phyloP scores from a whole-genome alignment of 2,797 vertebrate genomes.

The Yasuhikotakia modesta region DNA sequence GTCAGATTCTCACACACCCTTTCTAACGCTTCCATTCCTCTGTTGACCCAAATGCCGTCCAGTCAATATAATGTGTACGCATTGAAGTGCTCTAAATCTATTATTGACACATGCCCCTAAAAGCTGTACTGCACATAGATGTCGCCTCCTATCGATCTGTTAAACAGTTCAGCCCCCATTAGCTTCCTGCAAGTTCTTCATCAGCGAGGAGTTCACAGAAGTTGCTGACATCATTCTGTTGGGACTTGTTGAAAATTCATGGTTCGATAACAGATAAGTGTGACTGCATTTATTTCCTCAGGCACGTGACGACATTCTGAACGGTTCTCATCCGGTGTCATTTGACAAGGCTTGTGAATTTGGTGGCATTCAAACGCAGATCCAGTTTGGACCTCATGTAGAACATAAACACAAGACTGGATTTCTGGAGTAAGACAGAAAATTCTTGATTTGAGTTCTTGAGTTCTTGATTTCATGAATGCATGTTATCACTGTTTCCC shows the following conservation, averaged over 20 bases:
- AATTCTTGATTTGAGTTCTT: no score
- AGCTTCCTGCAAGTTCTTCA: not conserved
- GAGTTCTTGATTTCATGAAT: no score
- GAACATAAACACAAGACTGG: constrained; percentile 97
- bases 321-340: constrained; percentile 95
- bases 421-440: constrained; percentile 92
- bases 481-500: no score
- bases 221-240: constrained; percentile 16
- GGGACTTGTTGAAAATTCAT: not conserved
- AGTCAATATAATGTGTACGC: constrained; percentile 65
- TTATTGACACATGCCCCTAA: constrained; percentile 47
- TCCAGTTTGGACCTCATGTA: constrained; percentile 95
- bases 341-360: constrained; percentile 98
- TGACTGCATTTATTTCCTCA: no score
- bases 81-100: constrained; percentile 73
- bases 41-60: not conserved
- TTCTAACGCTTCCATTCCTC: no score
- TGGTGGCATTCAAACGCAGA: constrained; percentile 94
- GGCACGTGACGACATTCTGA: constrained; percentile 96
- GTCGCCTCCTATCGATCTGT: constrained; percentile 9
- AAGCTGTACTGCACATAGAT: not conserved
- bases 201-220: not conserved
- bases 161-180: not conserved
- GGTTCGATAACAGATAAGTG: no score
- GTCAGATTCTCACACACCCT: constrained; percentile 71